Evolutionary conservation across 1,140 invertebrate genomes (phyloP).

Genomic region (Diachasmimorpha longicaudata): DNA sequence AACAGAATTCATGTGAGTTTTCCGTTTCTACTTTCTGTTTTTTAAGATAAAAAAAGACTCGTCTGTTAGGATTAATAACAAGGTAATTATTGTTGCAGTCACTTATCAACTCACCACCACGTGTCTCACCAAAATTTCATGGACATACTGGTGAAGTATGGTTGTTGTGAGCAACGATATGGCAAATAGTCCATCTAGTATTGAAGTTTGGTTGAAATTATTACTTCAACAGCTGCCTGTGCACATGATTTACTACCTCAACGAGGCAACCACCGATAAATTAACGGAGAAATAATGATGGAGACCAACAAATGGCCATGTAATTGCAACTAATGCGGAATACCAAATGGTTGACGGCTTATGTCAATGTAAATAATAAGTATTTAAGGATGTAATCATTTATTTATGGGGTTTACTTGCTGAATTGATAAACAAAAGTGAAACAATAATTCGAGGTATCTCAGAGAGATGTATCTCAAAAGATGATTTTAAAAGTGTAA

Average conservation of each 20-base stretch:
- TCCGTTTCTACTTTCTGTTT: neutral
- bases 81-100: constrained; percentile 41
- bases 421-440: neutral
- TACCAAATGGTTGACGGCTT: neutral
- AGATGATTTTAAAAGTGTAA: too few species aligned
- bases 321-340: neutral
- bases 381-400: neutral
- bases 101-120: constrained; percentile 62
- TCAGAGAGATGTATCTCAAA: too few species aligned
- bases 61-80: neutral
- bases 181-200: constrained; percentile 61
- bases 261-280: neutral
- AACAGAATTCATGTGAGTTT: constrained; percentile 70
- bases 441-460: neutral
- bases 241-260: neutral
- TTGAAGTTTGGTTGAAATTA: too few species aligned
- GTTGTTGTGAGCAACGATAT: constrained; percentile 71
- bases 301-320: neutral
- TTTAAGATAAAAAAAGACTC: neutral
- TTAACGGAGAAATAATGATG: neutral
- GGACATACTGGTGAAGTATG: constrained; percentile 66
- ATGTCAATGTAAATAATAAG: neutral
- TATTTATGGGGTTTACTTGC: neutral
- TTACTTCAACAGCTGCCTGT: neutral
- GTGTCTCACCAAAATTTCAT: constrained; percentile 65